Evolutionary conservation across 2,797 vertebrate genomes (phyloP), one percentile per base, ranked within the genome.

Genomic region (Pseudotriccus pelzelni): DNA sequence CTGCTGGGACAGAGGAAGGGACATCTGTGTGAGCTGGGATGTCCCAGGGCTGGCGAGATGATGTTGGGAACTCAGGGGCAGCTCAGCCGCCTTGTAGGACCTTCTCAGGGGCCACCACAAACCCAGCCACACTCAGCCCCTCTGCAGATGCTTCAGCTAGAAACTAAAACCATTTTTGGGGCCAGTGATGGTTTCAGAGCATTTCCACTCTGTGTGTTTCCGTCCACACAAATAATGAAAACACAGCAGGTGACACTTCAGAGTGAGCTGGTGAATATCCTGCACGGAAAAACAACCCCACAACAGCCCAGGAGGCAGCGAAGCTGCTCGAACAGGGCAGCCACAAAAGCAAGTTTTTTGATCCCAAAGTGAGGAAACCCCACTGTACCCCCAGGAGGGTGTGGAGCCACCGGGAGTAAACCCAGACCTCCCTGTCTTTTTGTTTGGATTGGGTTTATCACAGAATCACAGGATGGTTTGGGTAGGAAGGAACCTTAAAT

Each of bases 301-400:
- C 39, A 20, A 12, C 22, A 44, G 56, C 37, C 43, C 43, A 11
- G n/a, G 44, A 28, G 24, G 46, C 44, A 30, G 46, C 12, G 0
- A 53, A 28, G 41, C n/a, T 20, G 14, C 36, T 56, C 23, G 9
- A 9, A 36, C 43, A 28, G 49, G 34, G 41, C 68, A 66, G 53
- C 44, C 50, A 47, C 56, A 43, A 60, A 44, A 46, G 36, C 50
- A 37, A 55, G 22, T 41, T 46, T 36, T 34, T 39, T 14, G 5
- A 78, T 10, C 46, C 47, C 55, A 46, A 3, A 1, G 1, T 8
- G n/a, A 67, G 34, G 63, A 84, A 12, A 58, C 1, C 14, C n/a
- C 72, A 5, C 12, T 1, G 6, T 25, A 46, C 3, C 8, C 13
- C 3, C 0, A 0, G 23, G 41, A 47, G 36, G 41, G 10, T 3